Evolutionary conservation across 2,797 vertebrate species (phyloP), one percentile per base, ranked within the genome.

Genomic region (Lacerta viridis): DNA sequence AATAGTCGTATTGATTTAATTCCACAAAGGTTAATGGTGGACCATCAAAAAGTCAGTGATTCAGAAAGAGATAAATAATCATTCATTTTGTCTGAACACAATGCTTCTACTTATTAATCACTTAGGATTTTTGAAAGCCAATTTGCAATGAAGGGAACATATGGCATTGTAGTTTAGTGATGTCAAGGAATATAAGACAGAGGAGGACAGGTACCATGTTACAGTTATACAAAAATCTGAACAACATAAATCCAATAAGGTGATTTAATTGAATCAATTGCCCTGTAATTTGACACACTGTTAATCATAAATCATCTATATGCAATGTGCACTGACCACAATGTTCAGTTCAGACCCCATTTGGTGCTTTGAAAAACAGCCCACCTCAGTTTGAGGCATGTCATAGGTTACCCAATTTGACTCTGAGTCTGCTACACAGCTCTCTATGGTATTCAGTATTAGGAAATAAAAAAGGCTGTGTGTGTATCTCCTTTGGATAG

Each of bases 101-200:
- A 29, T 83, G 71, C 43, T 64, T 88, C n/a, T 76, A 76, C n/a
- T 76, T 83, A 69, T 83, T 83, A 61, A 75, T 77, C 61, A 39
- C 61, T 86, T 80, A 68, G 72, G 27, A 50, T 77, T 88, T 88
- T 68, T 88, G 72, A 88, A 87, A 68, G 33, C 61, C n/a, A 88
- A 83, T 83, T 88, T 83, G 75, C 59, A 83, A 13, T 55, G 72
- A 83, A 77, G 46, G 61, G 74, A 83, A 83, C 61, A 88, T 88
- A 72, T 83, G 72, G 15, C 61, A 83, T 76, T 77, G 33, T 50
- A 77, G 11, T 15, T 88, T 83, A 77, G 55, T 68, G 87, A 39
- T 83, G 61, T 88, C 72, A n/a, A 66, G 43, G 23, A 43, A 43
- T 36, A 68, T 76, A 66, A 69, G 59, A 83, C 8, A 68, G 41